Conservation (phyloP, 2,113 vertebrate genomes). For the Entomyzon cyanotis region DNA sequence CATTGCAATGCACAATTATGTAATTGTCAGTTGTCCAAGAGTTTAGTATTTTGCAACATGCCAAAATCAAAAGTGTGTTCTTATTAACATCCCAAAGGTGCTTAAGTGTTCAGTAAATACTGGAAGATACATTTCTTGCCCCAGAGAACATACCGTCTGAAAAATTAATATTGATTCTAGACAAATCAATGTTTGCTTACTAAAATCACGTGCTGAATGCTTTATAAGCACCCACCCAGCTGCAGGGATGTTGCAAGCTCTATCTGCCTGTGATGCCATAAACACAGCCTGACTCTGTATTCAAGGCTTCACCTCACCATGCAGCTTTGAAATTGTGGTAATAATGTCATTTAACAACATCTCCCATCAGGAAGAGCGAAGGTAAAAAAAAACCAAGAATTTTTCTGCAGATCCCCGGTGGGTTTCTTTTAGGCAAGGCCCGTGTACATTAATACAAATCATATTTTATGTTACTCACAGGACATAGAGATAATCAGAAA, state of each 20-base stretch:
- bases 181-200: conserved; percentile 50
- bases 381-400: not conserved
- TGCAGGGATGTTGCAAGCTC: not conserved
- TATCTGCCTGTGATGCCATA: not conserved
- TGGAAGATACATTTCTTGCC: conserved; percentile 27
- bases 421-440: conserved; percentile 36
- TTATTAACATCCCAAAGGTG: not conserved
- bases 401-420: not conserved
- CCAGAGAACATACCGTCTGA: conserved; percentile 1
- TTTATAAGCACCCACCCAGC: not conserved
- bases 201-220: conserved; percentile 16
- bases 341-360: not conserved
- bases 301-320: not conserved
- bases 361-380: not conserved
- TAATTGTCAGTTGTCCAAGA: not conserved
- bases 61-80: not conserved
- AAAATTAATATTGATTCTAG: conserved; percentile 58
- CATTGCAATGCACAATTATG: not conserved
- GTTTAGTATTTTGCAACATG: not conserved
- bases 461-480: conserved; percentile 71
- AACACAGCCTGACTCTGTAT: not conserved
- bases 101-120: not conserved
- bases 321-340: not conserved
- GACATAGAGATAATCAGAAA: conserved; percentile 77
- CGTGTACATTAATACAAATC: conserved; percentile 66